These are phyloP conservation scores for Ophion ventricosus DNA, from an alignment of 2,888 invertebrate species.

Conservation along the genomic window DNA sequence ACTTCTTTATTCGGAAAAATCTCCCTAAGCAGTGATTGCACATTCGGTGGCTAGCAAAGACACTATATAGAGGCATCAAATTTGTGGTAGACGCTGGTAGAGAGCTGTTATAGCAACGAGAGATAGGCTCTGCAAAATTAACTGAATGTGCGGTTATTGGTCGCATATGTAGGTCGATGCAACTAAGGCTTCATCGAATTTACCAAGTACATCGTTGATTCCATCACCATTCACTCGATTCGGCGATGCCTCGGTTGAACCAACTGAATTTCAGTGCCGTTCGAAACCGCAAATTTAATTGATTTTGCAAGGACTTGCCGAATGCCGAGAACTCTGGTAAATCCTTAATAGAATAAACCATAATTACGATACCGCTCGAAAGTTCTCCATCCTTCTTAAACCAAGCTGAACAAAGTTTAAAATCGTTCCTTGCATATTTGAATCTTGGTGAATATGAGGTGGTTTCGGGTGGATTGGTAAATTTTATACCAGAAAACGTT, in stretches of 20 bases:
- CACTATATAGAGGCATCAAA: background rate
- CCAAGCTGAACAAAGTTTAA: too few relatives aligned
- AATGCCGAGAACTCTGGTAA: background rate
- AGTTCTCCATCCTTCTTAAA: too few relatives aligned
- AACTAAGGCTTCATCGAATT: conserved; percentile 12
- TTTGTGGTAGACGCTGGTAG: background rate
- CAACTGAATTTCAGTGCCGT: conserved; percentile 4
- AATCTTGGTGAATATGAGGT: too few relatives aligned
- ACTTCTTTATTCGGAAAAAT: background rate
- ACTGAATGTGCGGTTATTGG: conserved; percentile 10
- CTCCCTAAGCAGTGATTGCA: too few relatives aligned
- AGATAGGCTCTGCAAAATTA: conserved; percentile 5
- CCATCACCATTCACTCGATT: conserved; percentile 13
- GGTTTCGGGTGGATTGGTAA: too few relatives aligned
- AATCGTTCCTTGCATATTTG: too few relatives aligned
- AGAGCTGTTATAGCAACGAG: background rate
- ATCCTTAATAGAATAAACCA: background rate
- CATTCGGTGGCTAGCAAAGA: too few relatives aligned
- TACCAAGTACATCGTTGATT: conserved; percentile 27
- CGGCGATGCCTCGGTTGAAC: conserved; percentile 7
- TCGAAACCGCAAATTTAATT: conserved; percentile 2
- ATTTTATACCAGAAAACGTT: too few relatives aligned
- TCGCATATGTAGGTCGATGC: background rate
- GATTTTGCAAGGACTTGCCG: background rate
- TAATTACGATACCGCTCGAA: background rate